Conservation (phyloP, 2,797 vertebrate genomes). For the Muscicapa comitata region DNA sequence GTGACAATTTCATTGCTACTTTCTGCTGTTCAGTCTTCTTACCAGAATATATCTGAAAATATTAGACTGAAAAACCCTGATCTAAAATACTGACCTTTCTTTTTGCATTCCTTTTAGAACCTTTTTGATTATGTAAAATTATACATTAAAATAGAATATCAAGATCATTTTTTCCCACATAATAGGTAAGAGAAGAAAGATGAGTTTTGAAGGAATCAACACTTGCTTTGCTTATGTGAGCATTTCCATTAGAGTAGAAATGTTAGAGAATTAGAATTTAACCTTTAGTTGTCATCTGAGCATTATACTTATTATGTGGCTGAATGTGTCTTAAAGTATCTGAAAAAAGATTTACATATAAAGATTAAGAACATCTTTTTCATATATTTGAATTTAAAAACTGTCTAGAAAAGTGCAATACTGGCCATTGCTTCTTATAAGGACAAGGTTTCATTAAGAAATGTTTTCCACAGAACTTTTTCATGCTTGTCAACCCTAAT, state of each 20-base stretch:
- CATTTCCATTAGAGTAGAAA: background rate
- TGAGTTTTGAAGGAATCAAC: background rate
- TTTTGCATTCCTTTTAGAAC: background rate
- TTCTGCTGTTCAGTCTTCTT: background rate
- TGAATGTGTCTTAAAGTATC: background rate
- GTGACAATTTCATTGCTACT: background rate
- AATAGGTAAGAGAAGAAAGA: background rate
- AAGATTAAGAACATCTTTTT: background rate
- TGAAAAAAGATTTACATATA: background rate
- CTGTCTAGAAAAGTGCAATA: background rate
- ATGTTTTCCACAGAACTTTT: background rate
- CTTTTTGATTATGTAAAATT: background rate
- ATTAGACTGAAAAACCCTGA: background rate
- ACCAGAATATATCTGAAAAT: background rate
- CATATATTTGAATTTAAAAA: background rate
- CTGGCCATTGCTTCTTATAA: background rate
- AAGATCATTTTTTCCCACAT: background rate
- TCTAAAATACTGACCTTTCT: background rate
- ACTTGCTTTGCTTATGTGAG: background rate
- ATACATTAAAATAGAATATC: background rate
- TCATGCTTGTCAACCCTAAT: background rate
- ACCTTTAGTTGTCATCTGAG: background rate
- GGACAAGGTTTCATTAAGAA: background rate
- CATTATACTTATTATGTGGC: background rate
- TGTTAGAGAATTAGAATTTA: background rate